Evolutionary conservation across 1,140 invertebrate genomes (phyloP), one percentile per base, ranked within the genome.

Genomic region (Zaprionus tsacasi): DNA sequence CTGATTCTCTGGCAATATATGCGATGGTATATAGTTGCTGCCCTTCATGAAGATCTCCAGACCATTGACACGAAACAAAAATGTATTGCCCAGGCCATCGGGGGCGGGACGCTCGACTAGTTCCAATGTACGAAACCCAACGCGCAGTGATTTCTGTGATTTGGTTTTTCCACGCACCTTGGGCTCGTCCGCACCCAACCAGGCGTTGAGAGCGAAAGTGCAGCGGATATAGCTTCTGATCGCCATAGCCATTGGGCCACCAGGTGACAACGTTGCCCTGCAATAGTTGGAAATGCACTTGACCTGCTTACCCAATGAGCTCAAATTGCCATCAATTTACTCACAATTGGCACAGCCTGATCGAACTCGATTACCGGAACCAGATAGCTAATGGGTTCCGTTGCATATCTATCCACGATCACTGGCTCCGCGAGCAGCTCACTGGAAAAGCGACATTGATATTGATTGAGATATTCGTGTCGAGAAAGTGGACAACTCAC

Each of bases 161-260:
- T 75, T 76, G 11, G 79, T 79, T 40, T 82, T 86, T n/a, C 76
- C 59, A 5, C 82, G 76, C 36, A 72, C 13, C n/a, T 82, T 93
- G 86, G 13, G 60, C 68, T 33, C 92, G 63, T 40, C 60, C 6
- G n/a, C 2, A 55, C 59, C 59, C 45, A 76, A 50, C 77, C 73
- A 85, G 8, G 83, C 92, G 15, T 87, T 91, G 12, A 92, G 94
- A 8, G 93, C 93, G 1, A 96, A 96, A 93, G 48, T 93, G 93
- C 3, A 98, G 89, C 40, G 94, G 92, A 86, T 99, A 99, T 1
- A 99, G 93, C 3, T 93, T 93, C 92, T 97, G 98, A 13, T 94
- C 92, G 30, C 98, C 98, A 89, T 96, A 97, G 58, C 98, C 98
- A 93, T 98, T 98, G 0, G 99, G 99, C 98, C 98, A 99, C 99